Base-by-base conservation (phyloP, 2,888 invertebrate genomes). In the Furcula furcula region DNA sequence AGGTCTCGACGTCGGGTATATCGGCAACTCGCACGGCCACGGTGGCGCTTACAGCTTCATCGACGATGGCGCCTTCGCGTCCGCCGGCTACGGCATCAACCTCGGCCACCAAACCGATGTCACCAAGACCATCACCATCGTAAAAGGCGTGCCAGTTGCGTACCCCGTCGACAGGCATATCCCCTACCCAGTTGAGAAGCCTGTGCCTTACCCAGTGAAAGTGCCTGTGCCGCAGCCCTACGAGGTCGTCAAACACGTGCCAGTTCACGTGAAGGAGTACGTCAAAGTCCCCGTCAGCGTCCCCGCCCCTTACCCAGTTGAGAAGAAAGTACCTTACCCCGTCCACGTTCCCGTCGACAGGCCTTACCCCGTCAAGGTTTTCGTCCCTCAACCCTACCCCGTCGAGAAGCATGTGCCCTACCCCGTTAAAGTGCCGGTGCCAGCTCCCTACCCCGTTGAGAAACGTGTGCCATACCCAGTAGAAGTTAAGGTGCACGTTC, bases 201-300 rank as follows among this genome's bases (percentile, higher is more conserved):
- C 90, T 48, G 89, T 94, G 26, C 92, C 91, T 1, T 92, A 92
- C 68, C 92, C 92, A 42, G 91, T 94, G 35, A 92, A 91, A 46
- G 93, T 94, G 26, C 92, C 91, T 22, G 91, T 93, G 40, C 92
- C 93, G 7, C 92, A 93, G 65, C 93, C 94, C 36, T 94, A 93
- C 74, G 92, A 94, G 59, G 93, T 95, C 48, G 83, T 91, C 76
- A 92, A 92, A 79, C 90, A 91, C 74, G 86, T 92, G 52, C 94
- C 94, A 25, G 91, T 92, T 65, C 93, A 93, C 60, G 94, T 94
- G 49, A 94, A 94, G 87, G 94, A 94, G 77, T 91, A 91, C 83
- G 92, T 95, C 31, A 94, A 94, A 75, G 94, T 95, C 38, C 94
- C 94, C 50, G 93, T 94, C 42, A 94, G 94, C 65, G 92, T 94